These are phyloP conservation scores for Cydia splendana DNA, from an alignment of 1,140 invertebrate species.

Conservation along the genomic window DNA sequence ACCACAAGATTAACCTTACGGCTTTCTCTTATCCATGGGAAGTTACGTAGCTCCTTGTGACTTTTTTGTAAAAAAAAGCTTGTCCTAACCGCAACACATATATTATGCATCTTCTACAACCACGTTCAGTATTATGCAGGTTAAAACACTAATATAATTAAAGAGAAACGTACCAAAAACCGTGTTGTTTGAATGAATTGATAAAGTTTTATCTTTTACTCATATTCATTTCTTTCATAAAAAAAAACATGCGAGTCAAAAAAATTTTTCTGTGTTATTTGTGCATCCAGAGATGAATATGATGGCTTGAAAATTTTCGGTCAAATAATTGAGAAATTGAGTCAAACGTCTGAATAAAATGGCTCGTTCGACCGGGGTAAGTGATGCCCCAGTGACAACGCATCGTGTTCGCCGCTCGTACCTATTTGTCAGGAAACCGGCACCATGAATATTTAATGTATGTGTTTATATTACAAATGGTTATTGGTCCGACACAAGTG, in stretches of 20 bases:
- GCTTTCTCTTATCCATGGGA: neutral
- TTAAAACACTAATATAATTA: neutral
- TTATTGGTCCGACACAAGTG: conserved; percentile 22
- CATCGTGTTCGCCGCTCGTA: conserved; percentile 21
- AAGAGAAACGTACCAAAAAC: neutral
- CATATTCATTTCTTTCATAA: too few species aligned
- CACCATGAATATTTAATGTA: conserved; percentile 31
- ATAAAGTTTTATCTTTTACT: too few species aligned
- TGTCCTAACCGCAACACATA: neutral
- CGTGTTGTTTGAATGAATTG: neutral
- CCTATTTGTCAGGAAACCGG: conserved; percentile 31
- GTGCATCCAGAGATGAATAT: too few species aligned
- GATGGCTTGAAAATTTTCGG: neutral
- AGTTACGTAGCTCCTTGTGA: neutral
- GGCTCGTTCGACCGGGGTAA: neutral
- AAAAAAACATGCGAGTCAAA: too few species aligned
- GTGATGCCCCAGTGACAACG: conserved; percentile 24
- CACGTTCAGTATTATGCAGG: neutral
- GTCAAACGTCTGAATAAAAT: neutral
- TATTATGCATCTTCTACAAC: neutral
- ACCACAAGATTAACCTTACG: neutral
- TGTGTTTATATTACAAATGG: conserved; percentile 33
- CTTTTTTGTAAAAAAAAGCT: neutral
- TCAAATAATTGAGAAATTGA: neutral
- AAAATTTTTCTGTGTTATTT: too few species aligned